A percentile compares a stretch with the other conserved stretches of the same genome.
These are phyloP conservation scores for Griposia aprilina DNA, from an alignment of 2,888 invertebrate genomes.

Conservation along the genomic window DNA sequence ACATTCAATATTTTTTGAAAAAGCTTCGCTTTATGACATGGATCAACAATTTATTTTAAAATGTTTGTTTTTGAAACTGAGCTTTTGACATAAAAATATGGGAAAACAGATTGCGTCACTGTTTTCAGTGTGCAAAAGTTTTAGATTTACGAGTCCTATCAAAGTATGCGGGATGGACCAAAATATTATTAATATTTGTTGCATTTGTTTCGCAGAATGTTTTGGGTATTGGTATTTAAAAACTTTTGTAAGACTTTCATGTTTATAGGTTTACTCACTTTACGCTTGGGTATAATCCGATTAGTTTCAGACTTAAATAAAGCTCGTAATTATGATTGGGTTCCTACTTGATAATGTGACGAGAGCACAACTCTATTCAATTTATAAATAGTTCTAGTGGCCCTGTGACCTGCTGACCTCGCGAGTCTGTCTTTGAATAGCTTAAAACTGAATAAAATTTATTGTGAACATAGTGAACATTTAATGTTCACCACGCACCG, in stretches of 20 bases:
- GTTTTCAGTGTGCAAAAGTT: conserved; percentile 40
- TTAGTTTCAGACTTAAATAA: neutral
- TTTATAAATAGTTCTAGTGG: too few relatives aligned
- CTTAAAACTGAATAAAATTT: too few relatives aligned
- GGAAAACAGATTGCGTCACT: conserved; percentile 32
- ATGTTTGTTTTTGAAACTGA: conserved; percentile 27
- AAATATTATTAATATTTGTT: conserved; percentile 36
- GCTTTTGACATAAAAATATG: conserved; percentile 36
- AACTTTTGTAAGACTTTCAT: neutral
- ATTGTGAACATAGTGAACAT: too few relatives aligned
- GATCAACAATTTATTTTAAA: conserved; percentile 18
- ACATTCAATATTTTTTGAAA: neutral
- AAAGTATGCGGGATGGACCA: conserved; percentile 8
- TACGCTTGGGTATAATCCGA: neutral
- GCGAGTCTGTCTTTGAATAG: too few relatives aligned
- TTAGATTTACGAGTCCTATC: conserved; percentile 39
- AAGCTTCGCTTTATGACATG: neutral
- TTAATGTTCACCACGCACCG: too few relatives aligned
- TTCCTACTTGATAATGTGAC: neutral
- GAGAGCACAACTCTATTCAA: neutral
- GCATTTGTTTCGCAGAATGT: conserved; percentile 12
- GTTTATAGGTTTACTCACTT: neutral
- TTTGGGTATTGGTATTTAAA: neutral
- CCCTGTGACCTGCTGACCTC: too few relatives aligned
- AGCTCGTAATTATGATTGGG: neutral